These are phyloP conservation scores for Palloptera scutellata DNA, from an alignment of 2,888 invertebrate genomes.

Conservation along the genomic window DNA sequence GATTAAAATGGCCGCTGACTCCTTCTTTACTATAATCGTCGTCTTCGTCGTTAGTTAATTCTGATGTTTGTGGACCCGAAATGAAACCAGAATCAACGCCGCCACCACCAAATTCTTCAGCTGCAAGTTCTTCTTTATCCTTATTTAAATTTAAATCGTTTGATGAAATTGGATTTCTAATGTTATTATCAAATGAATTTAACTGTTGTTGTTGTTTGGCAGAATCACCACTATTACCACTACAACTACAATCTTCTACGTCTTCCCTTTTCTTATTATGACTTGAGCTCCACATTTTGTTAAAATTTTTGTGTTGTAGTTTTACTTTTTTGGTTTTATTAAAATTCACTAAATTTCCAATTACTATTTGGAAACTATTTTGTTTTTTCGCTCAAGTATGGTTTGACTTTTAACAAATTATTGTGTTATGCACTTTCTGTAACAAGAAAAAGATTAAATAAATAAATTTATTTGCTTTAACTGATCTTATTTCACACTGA, in stretches of 20 bases:
- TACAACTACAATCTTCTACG: conserved; percentile 52
- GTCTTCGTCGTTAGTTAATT: too few species aligned
- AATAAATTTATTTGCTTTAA: too few species aligned
- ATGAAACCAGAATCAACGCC: conserved; percentile 65
- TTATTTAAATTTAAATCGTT: not conserved
- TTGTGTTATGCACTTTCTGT: too few species aligned
- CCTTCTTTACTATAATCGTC: too few species aligned
- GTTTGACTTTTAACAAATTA: too few species aligned
- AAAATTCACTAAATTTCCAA: too few species aligned
- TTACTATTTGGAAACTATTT: too few species aligned
- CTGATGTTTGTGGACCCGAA: conserved; percentile 63
- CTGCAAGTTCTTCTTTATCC: conserved; percentile 25
- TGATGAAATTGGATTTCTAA: conserved; percentile 36
- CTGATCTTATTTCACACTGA: too few species aligned
- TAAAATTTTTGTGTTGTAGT: not conserved
- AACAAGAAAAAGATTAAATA: too few species aligned
- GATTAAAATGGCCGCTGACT: too few species aligned
- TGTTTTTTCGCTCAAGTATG: too few species aligned
- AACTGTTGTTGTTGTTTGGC: conserved; percentile 39
- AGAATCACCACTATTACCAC: conserved; percentile 35
- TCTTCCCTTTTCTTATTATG: conserved; percentile 52
- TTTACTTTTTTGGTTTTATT: too few species aligned
- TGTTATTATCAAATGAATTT: conserved; percentile 41
- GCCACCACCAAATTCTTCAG: conserved; percentile 47
- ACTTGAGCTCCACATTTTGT: conserved; percentile 59